Conservation (phyloP, 53 echinoderm and acorn worm species). For the Antedon mediterranea region DNA sequence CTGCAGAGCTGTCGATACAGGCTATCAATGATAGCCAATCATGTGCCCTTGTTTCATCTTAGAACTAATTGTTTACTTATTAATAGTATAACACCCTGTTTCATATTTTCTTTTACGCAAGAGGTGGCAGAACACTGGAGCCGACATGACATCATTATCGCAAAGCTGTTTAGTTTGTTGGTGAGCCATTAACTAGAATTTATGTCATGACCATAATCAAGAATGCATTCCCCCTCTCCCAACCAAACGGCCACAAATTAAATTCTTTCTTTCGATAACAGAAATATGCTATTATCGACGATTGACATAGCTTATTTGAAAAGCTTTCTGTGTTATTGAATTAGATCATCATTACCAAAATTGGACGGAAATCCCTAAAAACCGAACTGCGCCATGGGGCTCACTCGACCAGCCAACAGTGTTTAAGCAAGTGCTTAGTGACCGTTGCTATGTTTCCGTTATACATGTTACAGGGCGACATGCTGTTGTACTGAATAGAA, state of each 20-base stretch:
- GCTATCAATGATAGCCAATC: not conserved
- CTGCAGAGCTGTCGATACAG: not conserved
- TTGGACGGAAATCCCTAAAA: not conserved
- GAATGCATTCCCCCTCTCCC: not conserved
- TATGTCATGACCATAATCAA: not conserved
- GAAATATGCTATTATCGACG: not conserved
- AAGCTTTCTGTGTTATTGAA: not conserved
- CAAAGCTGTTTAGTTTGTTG: not conserved
- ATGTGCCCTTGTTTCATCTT: not conserved
- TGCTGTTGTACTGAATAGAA: constrained; percentile 47
- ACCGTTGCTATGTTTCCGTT: constrained; percentile 6
- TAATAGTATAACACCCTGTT: not conserved
- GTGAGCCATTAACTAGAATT: not conserved
- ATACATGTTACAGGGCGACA: not conserved
- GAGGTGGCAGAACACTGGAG: not conserved
- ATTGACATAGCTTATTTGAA: not conserved
- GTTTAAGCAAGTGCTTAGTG: constrained; percentile 8
- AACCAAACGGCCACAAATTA: not conserved
- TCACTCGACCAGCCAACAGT: constrained; percentile 3
- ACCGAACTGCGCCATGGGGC: constrained; percentile 3
- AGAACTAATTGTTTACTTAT: not conserved
- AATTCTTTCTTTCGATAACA: not conserved
- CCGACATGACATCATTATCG: not conserved
- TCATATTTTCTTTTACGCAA: not conserved
- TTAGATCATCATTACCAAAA: constrained; percentile 1